Base-by-base conservation (phyloP, 1,140 invertebrate species). In the Manduca sexta region DNA sequence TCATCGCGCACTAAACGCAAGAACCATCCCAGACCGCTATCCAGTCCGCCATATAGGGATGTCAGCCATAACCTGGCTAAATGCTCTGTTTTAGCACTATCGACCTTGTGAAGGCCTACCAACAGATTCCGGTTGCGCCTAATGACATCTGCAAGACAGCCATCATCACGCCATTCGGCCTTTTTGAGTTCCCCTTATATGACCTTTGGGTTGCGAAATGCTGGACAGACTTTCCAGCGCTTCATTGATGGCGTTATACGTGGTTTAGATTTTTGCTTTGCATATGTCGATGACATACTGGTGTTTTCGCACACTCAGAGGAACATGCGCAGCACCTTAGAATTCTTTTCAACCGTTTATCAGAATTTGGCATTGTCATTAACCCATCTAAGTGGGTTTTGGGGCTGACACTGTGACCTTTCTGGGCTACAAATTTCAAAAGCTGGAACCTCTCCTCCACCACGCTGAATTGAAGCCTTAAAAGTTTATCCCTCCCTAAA, bases 41-140 rank as follows among this genome's bases (percentile, higher is more conserved):
- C 18, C 49, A 13, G 7, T 51, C 29, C 21, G 45, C 35, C 37
- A 48, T 35, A 35, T 42, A n/a, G 2, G 37, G 42, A 47, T 12
- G 26, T 47, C 10, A 45, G 7, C 34, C 49, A 30, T 37, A 38
- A 42, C 31, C 31, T 33, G 34, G 40, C 18, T 26, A 49, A 37
- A 7, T 41, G 15, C n/a, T 18, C n/a, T 3, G 18, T 41, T 2
- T 38, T 14, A 13, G n/a, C 13, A 38, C 1, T 30, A 15, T 12
- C 1, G 45, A 47, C 35, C 21, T 47, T 2, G 10, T 13, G 4
- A 47, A 47, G 13, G 35, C 35, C 2, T 38, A 38, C 13, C 11
- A 38, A 1, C 35, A 38, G 13, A 38, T 38, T 3, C 35, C 35
- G 7, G 13, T 38, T 8, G 2, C 8, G 2, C 35, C 2, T 6